Evolutionary conservation across 2,113 vertebrate species (phyloP).

Genomic region (Sebastes fasciatus): DNA sequence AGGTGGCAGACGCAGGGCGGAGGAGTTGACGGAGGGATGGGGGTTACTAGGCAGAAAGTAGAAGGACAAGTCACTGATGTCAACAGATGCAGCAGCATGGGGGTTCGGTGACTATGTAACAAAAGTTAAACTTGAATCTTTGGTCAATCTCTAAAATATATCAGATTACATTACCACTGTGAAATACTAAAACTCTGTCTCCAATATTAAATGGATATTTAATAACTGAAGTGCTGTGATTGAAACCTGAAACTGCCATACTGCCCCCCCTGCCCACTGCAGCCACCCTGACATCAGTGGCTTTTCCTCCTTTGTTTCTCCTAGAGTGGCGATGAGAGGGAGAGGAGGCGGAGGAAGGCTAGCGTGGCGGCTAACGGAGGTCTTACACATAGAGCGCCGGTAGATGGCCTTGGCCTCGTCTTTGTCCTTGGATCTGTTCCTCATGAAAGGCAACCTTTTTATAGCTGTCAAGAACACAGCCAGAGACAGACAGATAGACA

Average conservation of each 20-base stretch:
- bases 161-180: background rate
- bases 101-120: background rate
- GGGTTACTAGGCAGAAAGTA: background rate
- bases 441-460: conserved; percentile 99
- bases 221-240: background rate
- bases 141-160: background rate
- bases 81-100: conserved; percentile 19
- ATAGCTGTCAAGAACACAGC: conserved; percentile 93
- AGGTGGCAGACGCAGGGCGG: conserved; percentile 85
- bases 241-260: conserved; percentile 7
- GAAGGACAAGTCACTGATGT: conserved; percentile 71
- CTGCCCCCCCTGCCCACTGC: conserved; percentile 6
- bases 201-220: background rate
- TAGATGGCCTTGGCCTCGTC: conserved; percentile 99
- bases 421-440: conserved; percentile 99
- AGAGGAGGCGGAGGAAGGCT: conserved; percentile 84
- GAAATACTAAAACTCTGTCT: background rate
- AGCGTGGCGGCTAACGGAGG: conserved; percentile 86
- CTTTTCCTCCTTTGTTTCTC: conserved; percentile 62
- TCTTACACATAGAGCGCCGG: conserved; percentile 99
- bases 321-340: conserved; percentile 37
- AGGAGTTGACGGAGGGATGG: conserved; percentile 38
- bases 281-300: conserved; percentile 58
- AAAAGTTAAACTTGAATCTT: background rate
- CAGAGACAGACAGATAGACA: conserved; percentile 89